Percentiles rank a stretch among this genome's conserved stretches.
Evolutionary conservation across 2,888 invertebrate species (phyloP).

Genomic region (Malthinus seriepunctatus): DNA sequence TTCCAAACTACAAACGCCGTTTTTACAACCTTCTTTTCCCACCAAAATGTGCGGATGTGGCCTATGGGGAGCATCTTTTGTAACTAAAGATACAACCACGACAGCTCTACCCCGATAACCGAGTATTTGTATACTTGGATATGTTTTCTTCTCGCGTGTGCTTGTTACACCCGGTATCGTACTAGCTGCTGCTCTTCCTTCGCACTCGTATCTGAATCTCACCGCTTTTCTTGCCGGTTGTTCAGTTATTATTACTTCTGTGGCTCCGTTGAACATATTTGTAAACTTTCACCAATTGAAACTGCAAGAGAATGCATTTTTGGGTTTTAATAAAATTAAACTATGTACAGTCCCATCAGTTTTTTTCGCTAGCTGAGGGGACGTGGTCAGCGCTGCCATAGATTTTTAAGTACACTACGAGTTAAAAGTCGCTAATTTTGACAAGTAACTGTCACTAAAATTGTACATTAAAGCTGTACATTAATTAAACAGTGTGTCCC

Average conservation of each 20-base stretch:
- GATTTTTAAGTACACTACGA: too few species aligned
- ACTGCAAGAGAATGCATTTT: conserved; percentile 65
- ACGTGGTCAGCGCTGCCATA: too few species aligned
- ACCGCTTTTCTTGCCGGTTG: conserved; percentile 92
- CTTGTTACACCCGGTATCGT: conserved; percentile 91
- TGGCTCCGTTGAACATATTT: conserved; percentile 48
- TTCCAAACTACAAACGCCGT: conserved; percentile 88
- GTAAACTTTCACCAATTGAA: conserved; percentile 65
- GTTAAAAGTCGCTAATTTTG: too few species aligned
- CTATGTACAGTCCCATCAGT: too few species aligned
- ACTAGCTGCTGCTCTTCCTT: conserved; percentile 88
- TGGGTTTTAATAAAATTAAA: too few species aligned
- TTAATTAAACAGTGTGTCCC: too few species aligned
- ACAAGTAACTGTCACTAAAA: too few species aligned
- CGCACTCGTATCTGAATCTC: conserved; percentile 84
- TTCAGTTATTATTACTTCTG: conserved; percentile 76
- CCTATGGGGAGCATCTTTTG: conserved; percentile 84
- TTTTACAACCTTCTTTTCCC: conserved; percentile 89
- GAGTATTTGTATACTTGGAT: conserved; percentile 86
- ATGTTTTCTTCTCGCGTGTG: conserved; percentile 89
- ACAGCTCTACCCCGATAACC: conserved; percentile 84
- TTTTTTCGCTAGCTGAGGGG: too few species aligned
- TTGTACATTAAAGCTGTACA: too few species aligned
- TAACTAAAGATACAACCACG: conserved; percentile 95
- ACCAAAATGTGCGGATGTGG: conserved; percentile 94